phyloP scores from a whole-genome alignment of 2,888 invertebrate genomes.

The Drosophila putrida region DNA sequence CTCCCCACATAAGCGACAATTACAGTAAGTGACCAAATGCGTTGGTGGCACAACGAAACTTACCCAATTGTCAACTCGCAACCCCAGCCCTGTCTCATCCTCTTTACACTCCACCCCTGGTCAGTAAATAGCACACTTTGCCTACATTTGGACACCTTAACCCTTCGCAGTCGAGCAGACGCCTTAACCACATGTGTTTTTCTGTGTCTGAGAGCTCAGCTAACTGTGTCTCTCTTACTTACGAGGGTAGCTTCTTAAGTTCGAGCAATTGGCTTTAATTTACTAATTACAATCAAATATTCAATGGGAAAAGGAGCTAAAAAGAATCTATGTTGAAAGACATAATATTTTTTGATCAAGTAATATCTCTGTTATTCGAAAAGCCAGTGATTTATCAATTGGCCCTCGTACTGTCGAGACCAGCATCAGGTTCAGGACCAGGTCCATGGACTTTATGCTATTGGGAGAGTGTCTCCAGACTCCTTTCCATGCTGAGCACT shows the following conservation, averaged over 20 bases:
- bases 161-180: slow-evolving; percentile 61
- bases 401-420: not conserved
- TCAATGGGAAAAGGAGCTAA: no score
- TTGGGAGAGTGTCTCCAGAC: slow-evolving; percentile 17
- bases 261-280: no score
- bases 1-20: slow-evolving; percentile 55
- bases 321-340: no score
- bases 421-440: not conserved
- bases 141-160: slow-evolving; percentile 67
- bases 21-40: slow-evolving; percentile 73
- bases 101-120: not conserved
- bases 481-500: slow-evolving; percentile 29
- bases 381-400: no score
- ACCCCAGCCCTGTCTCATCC: not conserved
- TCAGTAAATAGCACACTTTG: slow-evolving; percentile 65
- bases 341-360: no score
- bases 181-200: slow-evolving; percentile 72
- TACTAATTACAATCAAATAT: no score
- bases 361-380: no score
- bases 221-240: slow-evolving; percentile 40
- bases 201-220: slow-evolving; percentile 26
- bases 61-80: slow-evolving; percentile 41
- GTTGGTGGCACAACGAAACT: slow-evolving; percentile 38
- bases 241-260: not conserved
- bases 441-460: slow-evolving; percentile 20